Base-by-base conservation (phyloP, 2,797 vertebrate genomes). In the Clarias laeviceps region DNA sequence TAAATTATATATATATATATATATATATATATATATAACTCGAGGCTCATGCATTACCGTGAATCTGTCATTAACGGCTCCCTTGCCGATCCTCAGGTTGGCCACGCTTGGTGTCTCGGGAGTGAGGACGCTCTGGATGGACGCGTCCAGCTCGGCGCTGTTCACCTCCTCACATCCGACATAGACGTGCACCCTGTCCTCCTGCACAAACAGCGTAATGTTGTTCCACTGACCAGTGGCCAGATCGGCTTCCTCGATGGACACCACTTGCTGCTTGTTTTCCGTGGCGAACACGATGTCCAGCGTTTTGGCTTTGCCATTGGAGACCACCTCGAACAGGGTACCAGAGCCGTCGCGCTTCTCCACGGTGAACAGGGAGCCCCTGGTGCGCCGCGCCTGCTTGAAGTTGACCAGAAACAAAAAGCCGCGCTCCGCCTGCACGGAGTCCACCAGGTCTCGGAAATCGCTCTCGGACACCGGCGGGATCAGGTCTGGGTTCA, bases 151-250 rank as follows among this genome's bases (percentile, higher is more conserved):
- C 88, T 96, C 94, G 37, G 97, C 95, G 80, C 93, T 96, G 94
- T 98, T 97, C 73, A 98, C 95, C 87, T 98, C 97, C 87, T 97
- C 96, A 87, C 98, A 99, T 90, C 97, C 98, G 86, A 97, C 93
- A 62, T 97, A 97, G 86, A 99, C 93, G 90, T 96, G 96, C 87
- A 96, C 98, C 69, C 94, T 96, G 91, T 99, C 98, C 22, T 97
- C 96, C 0, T 96, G 95, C 91, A 99, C 95, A 91, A 98, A 97
- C 87, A 99, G 91, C 0, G 97, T 99, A 92, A 99, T 91, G 15
- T 99, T 98, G 95, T 98, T 98, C 98, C 98, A 99, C 32, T 97
- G 96, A 0, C 96, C 95, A 82, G 98, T 98, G 0, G 97, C 97
- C 80, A 99, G 95, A 40, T 97, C 97, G 89, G 95, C 97, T 0